Evolutionary conservation across 2,888 invertebrate genomes (phyloP).

Genomic region (Apocheima hispidaria): DNA sequence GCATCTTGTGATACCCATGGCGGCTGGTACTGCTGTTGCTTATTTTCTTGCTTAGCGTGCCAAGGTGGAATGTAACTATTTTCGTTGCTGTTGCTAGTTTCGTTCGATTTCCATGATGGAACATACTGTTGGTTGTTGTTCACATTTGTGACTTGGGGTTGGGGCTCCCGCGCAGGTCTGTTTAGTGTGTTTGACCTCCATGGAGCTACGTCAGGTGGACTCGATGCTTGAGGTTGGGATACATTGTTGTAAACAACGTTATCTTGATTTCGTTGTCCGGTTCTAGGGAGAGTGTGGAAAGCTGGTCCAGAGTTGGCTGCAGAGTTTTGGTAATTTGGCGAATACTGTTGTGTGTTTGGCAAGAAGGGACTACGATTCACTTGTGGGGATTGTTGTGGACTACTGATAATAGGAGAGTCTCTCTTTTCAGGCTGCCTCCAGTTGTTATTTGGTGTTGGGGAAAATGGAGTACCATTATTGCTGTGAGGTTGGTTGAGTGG

Average conservation of each 20-base stretch:
- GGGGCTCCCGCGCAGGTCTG: conserved; percentile 65
- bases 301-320: conserved; percentile 58
- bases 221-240: conserved; percentile 53
- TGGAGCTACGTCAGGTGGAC: conserved; percentile 67
- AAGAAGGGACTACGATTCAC: conserved; percentile 64
- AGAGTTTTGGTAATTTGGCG: conserved; percentile 61
- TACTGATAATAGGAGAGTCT: conserved; percentile 72
- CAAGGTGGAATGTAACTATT: conserved; percentile 63
- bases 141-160: conserved; percentile 56
- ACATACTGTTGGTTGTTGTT: conserved; percentile 66
- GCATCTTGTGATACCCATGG: conserved; percentile 67
- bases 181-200: conserved; percentile 77
- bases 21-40: conserved; percentile 66
- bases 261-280: conserved; percentile 68
- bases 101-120: conserved; percentile 73
- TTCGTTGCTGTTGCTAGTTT: conserved; percentile 66
- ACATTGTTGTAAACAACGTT: conserved; percentile 64
- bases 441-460: conserved; percentile 77
- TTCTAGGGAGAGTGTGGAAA: conserved; percentile 76
- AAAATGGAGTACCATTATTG: conserved; percentile 67
- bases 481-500: conserved; percentile 68
- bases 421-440: conserved; percentile 81
- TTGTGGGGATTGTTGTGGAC: conserved; percentile 65
- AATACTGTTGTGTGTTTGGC: conserved; percentile 37
- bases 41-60: conserved; percentile 66